Conservation (phyloP, 1,140 invertebrate species). For the Hesperophylax magnus region DNA sequence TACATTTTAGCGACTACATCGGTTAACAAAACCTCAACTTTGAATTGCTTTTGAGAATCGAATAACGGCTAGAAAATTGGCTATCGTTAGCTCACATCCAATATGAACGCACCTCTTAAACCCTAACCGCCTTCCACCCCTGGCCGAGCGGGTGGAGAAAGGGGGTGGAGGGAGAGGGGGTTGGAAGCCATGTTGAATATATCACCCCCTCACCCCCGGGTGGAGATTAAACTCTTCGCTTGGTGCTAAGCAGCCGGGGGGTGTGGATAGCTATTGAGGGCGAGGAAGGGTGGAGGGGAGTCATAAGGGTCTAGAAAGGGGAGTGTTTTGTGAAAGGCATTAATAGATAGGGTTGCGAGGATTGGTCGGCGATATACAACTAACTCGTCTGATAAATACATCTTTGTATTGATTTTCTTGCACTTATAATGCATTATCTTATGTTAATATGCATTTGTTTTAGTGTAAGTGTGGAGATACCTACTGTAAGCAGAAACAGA, state of each 20-base stretch:
- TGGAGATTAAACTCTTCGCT: conserved; percentile 56
- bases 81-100: background rate
- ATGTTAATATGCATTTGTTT: too few relatives aligned
- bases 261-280: conserved; percentile 1
- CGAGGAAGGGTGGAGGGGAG: background rate
- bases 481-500: too few relatives aligned
- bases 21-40: too few relatives aligned
- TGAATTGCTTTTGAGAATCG: background rate
- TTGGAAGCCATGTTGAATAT: conserved; percentile 57
- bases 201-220: conserved; percentile 42
- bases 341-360: conserved; percentile 21
- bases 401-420: conserved; percentile 22
- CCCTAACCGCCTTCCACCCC: background rate
- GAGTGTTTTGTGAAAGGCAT: conserved; percentile 36
- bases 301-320: conserved; percentile 28
- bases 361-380: conserved; percentile 11
- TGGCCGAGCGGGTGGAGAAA: background rate
- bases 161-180: conserved; percentile 34
- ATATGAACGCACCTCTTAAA: background rate
- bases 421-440: too few relatives aligned
- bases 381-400: background rate
- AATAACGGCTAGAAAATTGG: conserved; percentile 4
- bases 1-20: too few relatives aligned
- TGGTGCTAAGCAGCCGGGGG: conserved; percentile 40
- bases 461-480: too few relatives aligned